These are phyloP conservation scores for Drosophila anceps DNA, from an alignment of 2,888 invertebrate genomes.

Conservation along the genomic window DNA sequence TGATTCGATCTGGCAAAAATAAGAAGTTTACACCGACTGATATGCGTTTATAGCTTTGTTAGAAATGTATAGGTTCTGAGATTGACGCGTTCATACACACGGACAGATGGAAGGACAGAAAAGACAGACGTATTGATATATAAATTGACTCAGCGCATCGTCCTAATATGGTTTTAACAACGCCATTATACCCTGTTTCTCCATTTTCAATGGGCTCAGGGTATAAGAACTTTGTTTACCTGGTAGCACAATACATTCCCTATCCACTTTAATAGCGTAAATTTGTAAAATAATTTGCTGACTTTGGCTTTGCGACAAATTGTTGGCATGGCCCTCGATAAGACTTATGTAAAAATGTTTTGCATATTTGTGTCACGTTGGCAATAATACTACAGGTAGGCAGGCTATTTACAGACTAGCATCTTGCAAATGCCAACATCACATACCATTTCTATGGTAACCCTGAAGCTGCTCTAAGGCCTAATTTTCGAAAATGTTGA, in stretches of 20 bases:
- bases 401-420: background rate
- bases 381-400: background rate
- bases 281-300: constrained; percentile 24
- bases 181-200: background rate
- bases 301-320: constrained; percentile 24
- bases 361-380: constrained; percentile 23
- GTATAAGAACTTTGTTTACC: background rate
- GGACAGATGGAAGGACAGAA: background rate
- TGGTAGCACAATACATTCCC: background rate
- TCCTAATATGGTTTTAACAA: no score
- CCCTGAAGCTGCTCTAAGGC: background rate
- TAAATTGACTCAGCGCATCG: no score
- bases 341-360: constrained; percentile 25
- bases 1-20: no score
- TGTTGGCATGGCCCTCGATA: constrained; percentile 17
- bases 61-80: background rate
- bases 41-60: background rate
- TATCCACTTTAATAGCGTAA: background rate
- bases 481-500: constrained; percentile 3
- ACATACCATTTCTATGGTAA: constrained; percentile 14
- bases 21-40: no score
- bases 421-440: background rate
- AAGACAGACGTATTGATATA: no score
- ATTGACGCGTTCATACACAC: background rate
- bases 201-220: background rate